phyloP scores from a whole-genome alignment of 2,888 invertebrate species.

The Temnothorax rugatulus region DNA sequence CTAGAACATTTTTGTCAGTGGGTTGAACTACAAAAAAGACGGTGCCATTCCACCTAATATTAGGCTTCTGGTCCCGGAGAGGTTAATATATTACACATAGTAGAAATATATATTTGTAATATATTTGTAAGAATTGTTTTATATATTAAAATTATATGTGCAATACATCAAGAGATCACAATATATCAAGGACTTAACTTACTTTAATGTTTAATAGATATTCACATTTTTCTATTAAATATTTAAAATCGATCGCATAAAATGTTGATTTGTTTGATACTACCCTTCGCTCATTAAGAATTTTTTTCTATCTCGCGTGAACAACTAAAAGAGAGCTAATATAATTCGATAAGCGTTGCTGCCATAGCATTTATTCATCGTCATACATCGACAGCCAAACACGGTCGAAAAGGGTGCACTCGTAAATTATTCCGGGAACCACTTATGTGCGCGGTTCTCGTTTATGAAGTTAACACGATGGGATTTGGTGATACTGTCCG shows the following conservation, averaged over 20 bases:
- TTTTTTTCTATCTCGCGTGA: not conserved
- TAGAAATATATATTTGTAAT: not conserved
- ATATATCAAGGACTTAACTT: not conserved
- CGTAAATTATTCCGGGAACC: slow-evolving; percentile 50
- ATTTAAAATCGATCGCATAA: not conserved
- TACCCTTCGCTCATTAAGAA: not conserved
- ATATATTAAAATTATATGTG: not conserved
- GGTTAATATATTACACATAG: no score
- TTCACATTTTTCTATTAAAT: not conserved
- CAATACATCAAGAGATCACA: not conserved
- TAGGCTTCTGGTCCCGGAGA: no score
- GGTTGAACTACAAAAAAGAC: no score
- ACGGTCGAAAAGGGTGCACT: slow-evolving; percentile 24
- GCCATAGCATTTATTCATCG: slow-evolving; percentile 34
- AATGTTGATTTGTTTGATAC: not conserved
- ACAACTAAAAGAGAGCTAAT: slow-evolving; percentile 5
- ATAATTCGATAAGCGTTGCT: slow-evolving; percentile 19
- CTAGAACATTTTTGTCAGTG: no score
- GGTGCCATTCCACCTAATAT: no score
- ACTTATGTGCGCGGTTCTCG: slow-evolving; percentile 29
- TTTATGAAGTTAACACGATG: slow-evolving; percentile 53
- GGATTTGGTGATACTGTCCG: slow-evolving; percentile 22
- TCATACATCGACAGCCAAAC: slow-evolving; percentile 39
- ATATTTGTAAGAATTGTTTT: not conserved
- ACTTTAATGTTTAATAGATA: not conserved